Base-by-base conservation (phyloP, 2,888 invertebrate species). In the Hirudinaria manillensis region DNA sequence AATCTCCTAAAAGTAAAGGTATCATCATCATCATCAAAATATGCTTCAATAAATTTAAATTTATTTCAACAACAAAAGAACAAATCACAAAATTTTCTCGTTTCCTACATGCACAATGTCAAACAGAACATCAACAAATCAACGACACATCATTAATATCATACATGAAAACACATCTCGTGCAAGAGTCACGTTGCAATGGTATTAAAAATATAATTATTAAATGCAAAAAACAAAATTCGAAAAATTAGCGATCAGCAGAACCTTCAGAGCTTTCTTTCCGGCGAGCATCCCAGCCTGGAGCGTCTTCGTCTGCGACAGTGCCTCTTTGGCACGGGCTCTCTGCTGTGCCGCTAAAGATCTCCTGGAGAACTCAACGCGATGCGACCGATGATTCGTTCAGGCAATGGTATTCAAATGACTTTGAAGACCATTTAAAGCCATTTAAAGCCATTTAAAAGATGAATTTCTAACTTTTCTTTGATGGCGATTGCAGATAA, bases 401-500 rank as follows among this genome's bases (percentile, higher is more conserved):
- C n/a, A n/a, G n/a, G n/a, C n/a, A n/a, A n/a, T n/a, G n/a, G n/a
- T n/a, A n/a, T n/a, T n/a, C n/a, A n/a, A n/a, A n/a, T n/a, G n/a
- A n/a, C n/a, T n/a, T n/a, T n/a, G n/a, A n/a, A n/a, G n/a, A n/a
- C n/a, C n/a, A n/a, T n/a, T n/a, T n/a, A n/a, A n/a, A n/a, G n/a
- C n/a, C n/a, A n/a, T n/a, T n/a, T n/a, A n/a, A n/a, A n/a, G n/a
- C n/a, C 45, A 7, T 45, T 45, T 32, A 29, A 61, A 13, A 61
- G 1, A 34, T 34, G 32, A 2, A 10, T 1, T 34, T 19, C 82
- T 78, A 79, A 84, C 84, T 83, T 83, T 79, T 85, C 85, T 78
- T 85, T 85, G 76, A 85, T 84, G 24, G 84, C 83, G 74, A 83
- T 83, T 6, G 83, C 83, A 55, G 85, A 84, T 19, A 85, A 77